Evolutionary conservation across 2,797 vertebrate species (phyloP), one percentile per base, ranked within the genome.

Genomic region (Adelosebastes latens): DNA sequence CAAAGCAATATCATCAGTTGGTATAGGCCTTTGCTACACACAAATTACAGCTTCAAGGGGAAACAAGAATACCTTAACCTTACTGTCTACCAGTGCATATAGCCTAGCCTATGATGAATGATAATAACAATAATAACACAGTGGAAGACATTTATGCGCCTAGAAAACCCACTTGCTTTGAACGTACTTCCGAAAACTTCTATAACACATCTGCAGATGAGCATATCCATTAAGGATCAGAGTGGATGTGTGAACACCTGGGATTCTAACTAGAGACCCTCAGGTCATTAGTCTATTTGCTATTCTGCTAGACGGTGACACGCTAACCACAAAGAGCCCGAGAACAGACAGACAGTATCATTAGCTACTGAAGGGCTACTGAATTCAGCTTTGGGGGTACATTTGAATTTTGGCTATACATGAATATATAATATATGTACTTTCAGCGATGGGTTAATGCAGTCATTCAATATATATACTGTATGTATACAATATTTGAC

Each of bases 1-100:
- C 93, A 94, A 94, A 93, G 93, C 93, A 96, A 95, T 94, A 94
- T 93, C 93, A 95, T 94, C 93, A 92, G 91, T 94, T 93, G 94
- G 93, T 94, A 91, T 93, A 92, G 93, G 93, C 87, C 91, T 93
- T 86, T 85, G 87, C 89, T 91, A 92, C 92, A 89, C 89, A 93
- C 90, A 95, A 93, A 95, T 95, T 94, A 92, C 92, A 92, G 93
- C 92, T 94, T 94, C 87, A 94, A 94, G 91, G 87, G 86, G 83
- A 94, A 94, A 92, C 92, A 93, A 88, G 92, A 92, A 93, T 92
- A 91, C 86, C 88, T 88, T 93, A 93, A 93, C 93, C 93, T 92
- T 81, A 92, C 89, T 91, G 89, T 93, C 92, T 90, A 84, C 86
- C 83, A 90, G 88, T 85, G 88, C 86, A 92, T 92, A 93, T 88